These are phyloP conservation scores for Dioctria rufipes DNA, from an alignment of 2,888 invertebrate genomes.

Conservation along the genomic window DNA sequence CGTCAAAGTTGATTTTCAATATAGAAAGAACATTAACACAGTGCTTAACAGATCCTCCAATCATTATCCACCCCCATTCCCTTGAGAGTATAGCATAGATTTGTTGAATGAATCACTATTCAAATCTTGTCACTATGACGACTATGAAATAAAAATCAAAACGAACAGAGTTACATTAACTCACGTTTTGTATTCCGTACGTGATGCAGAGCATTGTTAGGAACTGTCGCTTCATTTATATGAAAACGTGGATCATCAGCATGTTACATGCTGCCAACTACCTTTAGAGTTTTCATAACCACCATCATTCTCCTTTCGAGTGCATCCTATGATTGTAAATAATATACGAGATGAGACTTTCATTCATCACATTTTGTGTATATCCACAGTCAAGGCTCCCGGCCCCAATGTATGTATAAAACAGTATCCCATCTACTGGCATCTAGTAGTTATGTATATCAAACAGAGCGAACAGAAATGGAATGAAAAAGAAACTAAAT, in stretches of 20 bases:
- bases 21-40: constrained; percentile 34
- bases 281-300: constrained; percentile 27
- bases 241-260: constrained; percentile 47
- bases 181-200: constrained; percentile 48
- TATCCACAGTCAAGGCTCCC: constrained; percentile 16
- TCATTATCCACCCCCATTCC: not conserved
- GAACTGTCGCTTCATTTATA: constrained; percentile 44
- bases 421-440: not conserved
- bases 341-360: constrained; percentile 53
- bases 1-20: constrained; percentile 14
- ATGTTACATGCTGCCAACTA: constrained; percentile 42
- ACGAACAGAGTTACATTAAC: constrained; percentile 50
- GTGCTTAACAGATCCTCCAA: constrained; percentile 33
- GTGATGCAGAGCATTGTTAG: constrained; percentile 42
- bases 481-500: constrained; percentile 43
- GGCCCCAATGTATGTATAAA: not conserved
- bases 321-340: constrained; percentile 50
- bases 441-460: constrained; percentile 19
- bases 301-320: not conserved
- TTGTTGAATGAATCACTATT: constrained; percentile 32
- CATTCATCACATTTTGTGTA: constrained; percentile 51
- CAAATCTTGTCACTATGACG: constrained; percentile 42
- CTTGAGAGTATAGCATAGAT: not conserved
- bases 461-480: constrained; percentile 28
- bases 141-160: constrained; percentile 49